A percentile compares a stretch with the other conserved stretches of the same genome.
phyloP scores from a whole-genome alignment of 2,888 invertebrate genomes.

The Scotopteryx bipunctaria region DNA sequence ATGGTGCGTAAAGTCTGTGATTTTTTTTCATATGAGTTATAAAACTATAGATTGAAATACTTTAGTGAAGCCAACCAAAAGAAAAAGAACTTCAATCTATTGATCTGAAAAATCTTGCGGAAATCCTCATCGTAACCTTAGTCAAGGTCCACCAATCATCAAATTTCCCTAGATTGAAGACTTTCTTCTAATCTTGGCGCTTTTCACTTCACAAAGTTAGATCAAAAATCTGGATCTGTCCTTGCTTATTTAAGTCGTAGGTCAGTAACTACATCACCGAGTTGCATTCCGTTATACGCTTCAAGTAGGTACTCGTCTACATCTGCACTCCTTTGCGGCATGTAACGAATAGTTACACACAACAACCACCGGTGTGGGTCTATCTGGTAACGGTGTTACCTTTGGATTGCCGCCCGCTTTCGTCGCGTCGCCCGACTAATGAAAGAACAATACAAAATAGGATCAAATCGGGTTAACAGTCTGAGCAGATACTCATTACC shows the following conservation, averaged over 20 bases:
- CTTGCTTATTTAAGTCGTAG: too few relatives aligned
- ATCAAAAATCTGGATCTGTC: background rate
- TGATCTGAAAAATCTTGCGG: constrained; percentile 4
- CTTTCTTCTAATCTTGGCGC: background rate
- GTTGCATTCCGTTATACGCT: too few relatives aligned
- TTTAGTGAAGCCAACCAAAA: background rate
- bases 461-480: constrained; percentile 6
- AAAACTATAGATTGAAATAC: background rate
- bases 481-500: constrained; percentile 14
- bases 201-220: background rate
- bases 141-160: background rate
- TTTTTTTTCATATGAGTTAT: too few relatives aligned
- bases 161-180: constrained; percentile 2
- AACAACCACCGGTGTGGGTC: too few relatives aligned
- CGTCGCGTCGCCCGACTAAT: constrained; percentile 12
- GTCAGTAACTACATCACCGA: constrained; percentile 9
- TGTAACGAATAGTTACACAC: too few relatives aligned
- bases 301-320: too few relatives aligned
- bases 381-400: background rate
- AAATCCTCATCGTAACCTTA: constrained; percentile 5
- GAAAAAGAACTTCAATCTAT: background rate
- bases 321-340: too few relatives aligned
- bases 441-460: constrained; percentile 4
- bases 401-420: background rate
- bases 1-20: too few relatives aligned